Evolutionary conservation across 2,888 invertebrate genomes (phyloP), one percentile per base, ranked within the genome.

Genomic region (Frankliniella intonsa): DNA sequence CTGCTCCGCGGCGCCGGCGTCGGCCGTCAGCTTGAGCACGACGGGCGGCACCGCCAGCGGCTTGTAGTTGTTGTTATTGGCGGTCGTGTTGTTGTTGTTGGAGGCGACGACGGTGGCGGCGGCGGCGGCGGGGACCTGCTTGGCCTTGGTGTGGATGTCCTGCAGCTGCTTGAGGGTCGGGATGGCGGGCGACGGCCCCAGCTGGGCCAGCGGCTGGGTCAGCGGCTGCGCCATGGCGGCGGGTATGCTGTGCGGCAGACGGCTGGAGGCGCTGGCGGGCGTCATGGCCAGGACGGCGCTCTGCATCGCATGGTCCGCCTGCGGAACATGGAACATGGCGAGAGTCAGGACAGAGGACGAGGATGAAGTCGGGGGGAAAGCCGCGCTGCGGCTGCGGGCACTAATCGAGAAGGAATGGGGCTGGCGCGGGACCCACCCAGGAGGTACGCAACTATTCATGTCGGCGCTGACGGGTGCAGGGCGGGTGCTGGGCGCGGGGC

Each of bases 91-190:
- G 55, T 55, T 55, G 55, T 55, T 55, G 55, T 55, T 55, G 55
- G 55, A 10, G 38, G 38, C 38, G 38, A 5, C 38, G 2, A 5
- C 38, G 2, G 38, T 12, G 38, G 38, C 38, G 38, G 38, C 38
- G 2, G 38, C 38, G 2, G 38, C 38, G 5, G 38, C 38, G 38
- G 38, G 38, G 55, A 55, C 19, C 55, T 55, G 55, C 55, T 55
- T 55, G 55, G 69, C 25, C 69, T 76, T 76, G 22, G 12, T 76
- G 22, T 76, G n/a, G 69, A 25, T 22, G 69, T 76, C 69, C 25
- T 76, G 69, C 69, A 76, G 69, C 69, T 76, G 69, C 69, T 76
- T 76, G 22, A 76, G 69, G 69, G 69, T 76, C 22, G 69, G 69
- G 69, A 76, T 76, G 69, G 25, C 69, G 69, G 69, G n/a, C 69